Base-by-base conservation (phyloP, 37 sponge, comb jelly and placozoan species). In the Corticium candelabrum region DNA sequence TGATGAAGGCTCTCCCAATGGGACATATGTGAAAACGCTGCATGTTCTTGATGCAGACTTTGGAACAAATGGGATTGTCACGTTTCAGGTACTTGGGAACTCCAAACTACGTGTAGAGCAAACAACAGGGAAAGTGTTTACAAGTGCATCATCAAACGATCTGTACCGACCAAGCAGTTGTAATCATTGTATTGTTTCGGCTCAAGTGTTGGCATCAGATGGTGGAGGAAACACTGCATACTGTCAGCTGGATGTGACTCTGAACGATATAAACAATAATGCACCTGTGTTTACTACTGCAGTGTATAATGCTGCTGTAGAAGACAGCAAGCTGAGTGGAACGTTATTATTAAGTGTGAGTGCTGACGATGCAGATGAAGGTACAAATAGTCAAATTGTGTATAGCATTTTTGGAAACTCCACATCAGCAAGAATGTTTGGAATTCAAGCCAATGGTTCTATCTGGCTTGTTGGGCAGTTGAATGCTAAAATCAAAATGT, bases 291-390 rank as follows among this genome's bases (percentile, higher is more conserved):
- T 50, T 50, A 11, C 21, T 21, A 50, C 62, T 11, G 11, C 62
- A 27, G 11, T 21, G 62, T 50, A 50, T 50, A 21, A 50, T 27
- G 62, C 21, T 50, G 21, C 62, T 21, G 62, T 50, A 11, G 21
- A 21, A 21, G 62, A 50, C 21, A 50, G 15, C 21, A 50, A 27
- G 15, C 11, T 27, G 11, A 21, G 15, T 50, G 15, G 62, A 27
- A 21, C 11, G 21, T 11, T 27, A 21, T 27, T 50, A 27, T 21
- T 50, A 11, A 11, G 62, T 21, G 62, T 50, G 11, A 50, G 11
- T 50, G 62, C 62, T 50, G 62, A 50, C 62, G 62, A 50, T 50
- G 62, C 11, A 50, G 62, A 50, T 21, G 62, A 50, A 50, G 62
- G 62, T 27, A 27, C 62, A 21, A 50, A 50, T 21, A 21, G 15